A percentile compares a stretch with the other conserved stretches of the same genome.
phyloP scores from a whole-genome alignment of 2,888 invertebrate genomes.

The Coenonympha arcania region DNA sequence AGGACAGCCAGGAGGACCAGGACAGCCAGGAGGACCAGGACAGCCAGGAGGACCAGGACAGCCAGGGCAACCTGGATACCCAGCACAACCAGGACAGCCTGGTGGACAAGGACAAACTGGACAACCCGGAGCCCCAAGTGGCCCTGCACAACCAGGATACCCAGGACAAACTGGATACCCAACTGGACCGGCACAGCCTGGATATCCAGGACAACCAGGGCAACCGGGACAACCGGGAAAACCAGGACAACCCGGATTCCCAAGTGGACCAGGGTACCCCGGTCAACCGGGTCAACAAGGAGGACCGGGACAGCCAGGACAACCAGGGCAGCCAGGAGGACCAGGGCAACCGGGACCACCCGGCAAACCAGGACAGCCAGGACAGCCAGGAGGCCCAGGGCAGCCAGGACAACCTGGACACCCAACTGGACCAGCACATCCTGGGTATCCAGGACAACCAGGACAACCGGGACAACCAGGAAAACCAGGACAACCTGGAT shows the following conservation, averaged over 20 bases:
- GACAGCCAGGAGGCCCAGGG: conserved; percentile 40
- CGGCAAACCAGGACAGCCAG: conserved; percentile 37
- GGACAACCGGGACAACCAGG: conserved; percentile 29
- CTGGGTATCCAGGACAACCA: conserved; percentile 29
- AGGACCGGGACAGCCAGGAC: conserved; percentile 37
- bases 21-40: not conserved
- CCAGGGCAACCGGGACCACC: conserved; percentile 25
- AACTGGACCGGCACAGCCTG: conserved; percentile 54
- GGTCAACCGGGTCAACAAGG: conserved; percentile 34
- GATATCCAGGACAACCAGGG: conserved; percentile 35
- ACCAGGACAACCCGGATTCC: conserved; percentile 37
- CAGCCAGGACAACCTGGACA: conserved; percentile 30
- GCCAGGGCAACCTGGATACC: not conserved
- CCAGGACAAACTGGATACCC: conserved; percentile 32
- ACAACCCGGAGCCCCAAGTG: too few relatives aligned
- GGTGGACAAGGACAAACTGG: not conserved
- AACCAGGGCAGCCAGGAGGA: conserved; percentile 34
- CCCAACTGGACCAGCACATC: conserved; percentile 21
- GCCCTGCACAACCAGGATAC: conserved; percentile 16
- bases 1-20: conserved; percentile 16
- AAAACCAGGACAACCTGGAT: conserved; percentile 27
- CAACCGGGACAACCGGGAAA: conserved; percentile 34
- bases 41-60: conserved; percentile 33
- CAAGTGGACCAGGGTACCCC: conserved; percentile 35
- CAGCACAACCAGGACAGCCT: not conserved